Base-by-base conservation (phyloP, 2,113 vertebrate species). In the Eurypyga helias region DNA sequence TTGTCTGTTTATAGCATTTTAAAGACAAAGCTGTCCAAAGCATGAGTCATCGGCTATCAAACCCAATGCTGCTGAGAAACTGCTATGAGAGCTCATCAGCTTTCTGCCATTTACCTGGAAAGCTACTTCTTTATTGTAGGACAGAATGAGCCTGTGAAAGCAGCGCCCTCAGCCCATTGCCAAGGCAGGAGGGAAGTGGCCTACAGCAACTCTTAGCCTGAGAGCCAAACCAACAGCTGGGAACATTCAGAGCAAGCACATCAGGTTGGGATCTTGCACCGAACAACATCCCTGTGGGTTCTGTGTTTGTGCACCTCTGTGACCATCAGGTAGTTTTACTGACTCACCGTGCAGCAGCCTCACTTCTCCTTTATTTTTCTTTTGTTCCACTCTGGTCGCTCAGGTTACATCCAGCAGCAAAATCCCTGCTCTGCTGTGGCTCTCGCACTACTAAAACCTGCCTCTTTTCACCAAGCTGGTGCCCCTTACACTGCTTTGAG, bases 21-120 rank as follows among this genome's bases (percentile, higher is more conserved):
- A 72, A 67, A 82, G 54, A 69, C 17, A 90, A 69, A 45, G 8
- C 25, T 75, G 20, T 41, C 36, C 46, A 48, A 48, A 75, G 28
- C 9, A n/a, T 31, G 9, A 28, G 14, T 45, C 20, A 48, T 65
- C 82, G 83, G 21, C 45, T 92, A 45, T 91, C 33, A n/a, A 25
- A 49, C 34, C 72, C 77, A 95, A 91, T 97, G 87, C 86, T 88
- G 72, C 81, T 24, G 6, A 87, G 80, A 85, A 80, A 94, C 25
- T 0, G 1, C 17, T 83, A 49, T 62, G 28, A 52, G 54, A 62
- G 41, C 14, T 48, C 28, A 17, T 14, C 33, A 55, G 33, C 43
- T 89, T 67, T 83, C 81, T 82, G 48, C 23, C 25, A 5, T 61
- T 49, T 45, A 31, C 52, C 54, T 77, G 72, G 67, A 70, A 61